phyloP scores from a whole-genome alignment of 2,113 vertebrate genomes.

The Trinectes maculatus region DNA sequence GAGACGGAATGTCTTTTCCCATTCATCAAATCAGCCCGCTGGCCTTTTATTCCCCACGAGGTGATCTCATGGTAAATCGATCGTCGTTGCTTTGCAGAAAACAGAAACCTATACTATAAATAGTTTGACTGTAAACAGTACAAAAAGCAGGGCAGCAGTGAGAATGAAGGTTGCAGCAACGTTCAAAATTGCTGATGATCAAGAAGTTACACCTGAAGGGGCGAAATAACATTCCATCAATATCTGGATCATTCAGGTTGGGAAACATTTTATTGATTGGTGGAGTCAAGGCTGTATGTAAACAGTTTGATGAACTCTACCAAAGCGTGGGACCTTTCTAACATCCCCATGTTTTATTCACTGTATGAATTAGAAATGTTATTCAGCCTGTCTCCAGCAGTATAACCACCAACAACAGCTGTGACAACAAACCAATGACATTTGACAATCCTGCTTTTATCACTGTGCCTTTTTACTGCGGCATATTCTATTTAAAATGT shows the following conservation, averaged over 20 bases:
- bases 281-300: neutral
- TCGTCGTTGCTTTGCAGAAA: neutral
- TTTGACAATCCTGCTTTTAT: neutral
- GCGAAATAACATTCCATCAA: neutral
- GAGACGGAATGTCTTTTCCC: neutral
- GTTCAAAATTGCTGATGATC: neutral
- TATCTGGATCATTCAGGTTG: neutral
- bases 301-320: neutral
- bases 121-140: neutral
- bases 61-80: neutral
- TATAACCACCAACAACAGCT: neutral
- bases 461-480: neutral
- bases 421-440: neutral
- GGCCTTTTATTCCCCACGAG: neutral
- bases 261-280: neutral
- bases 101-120: neutral
- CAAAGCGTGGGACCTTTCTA: neutral
- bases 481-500: constrained; percentile 1
- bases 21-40: neutral
- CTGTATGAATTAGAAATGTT: neutral
- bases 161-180: neutral
- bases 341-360: neutral
- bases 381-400: neutral
- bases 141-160: neutral
- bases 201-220: neutral